Evolutionary conservation across 2,797 vertebrate genomes (phyloP), one percentile per base, ranked within the genome.

Genomic region (Phalanger gymnotis): DNA sequence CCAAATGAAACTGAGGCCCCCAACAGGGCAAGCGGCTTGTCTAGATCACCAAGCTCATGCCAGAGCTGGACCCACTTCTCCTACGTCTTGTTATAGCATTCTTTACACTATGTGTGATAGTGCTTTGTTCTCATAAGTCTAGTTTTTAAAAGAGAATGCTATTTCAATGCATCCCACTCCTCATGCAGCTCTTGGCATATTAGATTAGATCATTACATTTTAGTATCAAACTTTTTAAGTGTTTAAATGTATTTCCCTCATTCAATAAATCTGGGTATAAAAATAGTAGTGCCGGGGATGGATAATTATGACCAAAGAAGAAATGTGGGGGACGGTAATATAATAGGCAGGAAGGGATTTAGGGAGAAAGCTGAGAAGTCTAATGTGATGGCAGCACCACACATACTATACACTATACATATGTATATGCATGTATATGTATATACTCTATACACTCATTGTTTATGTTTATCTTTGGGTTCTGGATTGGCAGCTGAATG

Each of bases 1-100:
- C 89, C 6, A 51, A 28, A 91, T 1, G 51, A 56, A 91, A 40
- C 52, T 73, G n/a, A 6, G 58, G 34, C 61, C 58, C 58, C 93
- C 89, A 92, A 95, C 92, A 92, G 34, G 95, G 14, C 57, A 90
- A 93, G 53, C 73, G 28, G 0, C 34, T 91, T 56, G 90, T 58
- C 91, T 66, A 73, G 27, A 27, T 66, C 91, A 95, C 95, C 92
- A 53, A 96, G 95, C 58, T 2, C 31, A 34, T 61, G 58, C 34
- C 58, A 31, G 58, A 61, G 30, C 30, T 61, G 58, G 27, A 14
- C 31, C 30, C 58, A 34, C 81, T 57, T 0, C 27, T 53, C 93
- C 30, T 54, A 16, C 57, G 53, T 5, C 0, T 3, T 52, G 5
- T 27, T 90, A 87, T 25, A 47, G n/a, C 19, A n/a, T 47, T 57